Evolutionary conservation across 2,888 invertebrate species (phyloP), one percentile per base, ranked within the genome.

Genomic region (Melinopterus prodromus): DNA sequence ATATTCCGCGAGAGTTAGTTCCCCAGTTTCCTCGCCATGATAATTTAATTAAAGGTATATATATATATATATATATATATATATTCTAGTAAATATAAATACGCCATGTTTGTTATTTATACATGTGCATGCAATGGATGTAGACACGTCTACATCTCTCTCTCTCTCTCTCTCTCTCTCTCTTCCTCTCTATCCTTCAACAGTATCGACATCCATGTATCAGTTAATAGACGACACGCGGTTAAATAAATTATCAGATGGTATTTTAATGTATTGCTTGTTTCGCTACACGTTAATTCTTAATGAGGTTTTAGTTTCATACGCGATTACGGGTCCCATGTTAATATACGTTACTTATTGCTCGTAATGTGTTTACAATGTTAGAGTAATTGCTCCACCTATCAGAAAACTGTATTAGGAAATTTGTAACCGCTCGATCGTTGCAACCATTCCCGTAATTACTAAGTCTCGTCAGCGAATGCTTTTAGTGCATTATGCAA

Each of bases 21-120:
- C 75, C 53, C 69, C 69, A 84, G 85, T 83, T 26, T 26, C 26
- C 26, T 74, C 84, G 83, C 84, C 85, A 85, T 85, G 85, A 84
- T 87, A 87, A 87, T 87, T 87, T 87, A 87, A 88, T 88, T 88
- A 87, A 87, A 85, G 83, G 83, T 82, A 83, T 84, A 86, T n/a
- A n/a, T n/a, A n/a, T n/a, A n/a, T n/a, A n/a, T n/a, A n/a, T n/a
- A n/a, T n/a, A n/a, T n/a, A n/a, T n/a, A n/a, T n/a, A n/a, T 84
- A 84, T 84, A 86, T 85, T 53, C 53, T 3, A 53, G 2, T 53
- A 53, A 53, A 53, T 53, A 6, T 53, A 53, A 53, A 53, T 53
- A 84, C 78, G 80, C 77, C 78, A 71, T 80, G 83, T 82, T 80
- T 80, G 82, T 82, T 83, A 82, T 83, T 83, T 84, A 84, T 84